Evolutionary conservation across 2,888 invertebrate genomes (phyloP).

Genomic region (Drosophila melanosoma): DNA sequence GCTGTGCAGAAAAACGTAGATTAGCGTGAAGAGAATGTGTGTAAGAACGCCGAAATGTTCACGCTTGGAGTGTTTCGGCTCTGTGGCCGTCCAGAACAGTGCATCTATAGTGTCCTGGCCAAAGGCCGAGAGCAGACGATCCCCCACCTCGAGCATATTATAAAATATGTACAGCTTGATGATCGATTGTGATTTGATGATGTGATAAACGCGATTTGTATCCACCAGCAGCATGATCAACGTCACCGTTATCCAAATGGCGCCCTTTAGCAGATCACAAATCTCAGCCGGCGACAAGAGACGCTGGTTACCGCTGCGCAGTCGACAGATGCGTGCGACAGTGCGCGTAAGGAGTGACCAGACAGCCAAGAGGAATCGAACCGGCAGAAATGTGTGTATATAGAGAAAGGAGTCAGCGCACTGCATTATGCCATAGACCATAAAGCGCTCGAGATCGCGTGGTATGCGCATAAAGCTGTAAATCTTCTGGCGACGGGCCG

Average conservation of each 20-base stretch:
- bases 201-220: conserved; percentile 98
- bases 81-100: conserved; percentile 99
- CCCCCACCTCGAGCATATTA: conserved; percentile 99
- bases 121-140: conserved; percentile 97
- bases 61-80: conserved; percentile 92
- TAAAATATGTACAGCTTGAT: conserved; percentile 99
- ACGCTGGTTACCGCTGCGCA: conserved; percentile 86
- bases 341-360: conserved; percentile 92
- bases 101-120: conserved; percentile 99
- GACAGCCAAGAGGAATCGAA: conserved; percentile 94
- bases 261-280: conserved; percentile 98
- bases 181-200: conserved; percentile 98
- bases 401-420: conserved; percentile 99
- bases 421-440: conserved; percentile 97
- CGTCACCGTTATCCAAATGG: conserved; percentile 93
- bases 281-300: conserved; percentile 94
- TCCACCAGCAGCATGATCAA: conserved; percentile 95
- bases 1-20: conserved; percentile 96
- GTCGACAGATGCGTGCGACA: conserved; percentile 91
- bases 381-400: conserved; percentile 98
- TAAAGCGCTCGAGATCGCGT: conserved; percentile 95
- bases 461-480: conserved; percentile 99
- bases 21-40: conserved; percentile 95
- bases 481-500: conserved; percentile 96
- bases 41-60: conserved; percentile 95